Base-by-base conservation (phyloP, 2,888 invertebrate genomes). In the Baccha elongata region DNA sequence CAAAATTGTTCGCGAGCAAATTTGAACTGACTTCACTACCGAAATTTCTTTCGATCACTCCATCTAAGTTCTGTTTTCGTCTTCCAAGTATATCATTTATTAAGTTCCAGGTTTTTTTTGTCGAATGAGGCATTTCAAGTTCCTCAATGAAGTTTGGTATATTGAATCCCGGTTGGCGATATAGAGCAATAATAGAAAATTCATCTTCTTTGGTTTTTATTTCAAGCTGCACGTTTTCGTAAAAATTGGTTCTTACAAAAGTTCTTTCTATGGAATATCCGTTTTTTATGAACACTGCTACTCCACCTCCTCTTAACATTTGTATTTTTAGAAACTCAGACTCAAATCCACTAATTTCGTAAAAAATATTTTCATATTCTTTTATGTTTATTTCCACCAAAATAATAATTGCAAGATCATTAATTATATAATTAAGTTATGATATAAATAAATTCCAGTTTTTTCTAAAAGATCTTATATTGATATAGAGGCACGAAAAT, bases 371-470 rank as follows among this genome's bases (percentile, higher is more conserved):
- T 46, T 46, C 46, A 11, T 21, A 46, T 21, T 52, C 52, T 29
- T 52, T 11, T 29, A 52, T 52, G 15, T 52, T 52, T n/a, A n/a
- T n/a, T n/a, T n/a, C n/a, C n/a, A n/a, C n/a, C n/a, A n/a, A n/a
- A n/a, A n/a, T n/a, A n/a, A 19, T 52, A 3, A 52, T 4, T 29
- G 2, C 15, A 29, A 52, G n/a, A 13, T 52, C 29, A n/a, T 52
- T 52, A 8, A 52, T 52, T 29, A 52, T 52, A 17, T 11, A 8
- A 26, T 52, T n/a, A 15, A 52, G 17, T 7, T 29, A 11, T 8
- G 52, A 29, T 29, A 29, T 26, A 29, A 52, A 52, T 29, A 52
- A 32, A 10, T 29, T 52, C 15, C 32, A 52, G n/a, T 29, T 52
- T 52, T 52, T 52, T 29, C 44, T 29, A 8, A 29, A 29, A 1